Conservation (phyloP, 1,140 invertebrate species). For the Bilobella aurantiaca region DNA sequence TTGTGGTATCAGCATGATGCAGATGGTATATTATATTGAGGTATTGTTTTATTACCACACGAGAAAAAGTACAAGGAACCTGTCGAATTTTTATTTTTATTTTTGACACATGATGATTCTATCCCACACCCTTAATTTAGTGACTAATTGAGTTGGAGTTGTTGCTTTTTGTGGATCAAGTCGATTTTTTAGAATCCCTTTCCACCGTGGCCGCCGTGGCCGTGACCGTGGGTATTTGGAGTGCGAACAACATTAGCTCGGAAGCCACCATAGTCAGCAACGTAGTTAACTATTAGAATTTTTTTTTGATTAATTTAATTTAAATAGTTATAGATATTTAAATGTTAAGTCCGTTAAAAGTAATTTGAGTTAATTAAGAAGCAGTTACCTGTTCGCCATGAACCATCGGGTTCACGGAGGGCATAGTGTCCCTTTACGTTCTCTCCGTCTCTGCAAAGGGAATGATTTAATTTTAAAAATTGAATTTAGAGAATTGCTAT, state of each 20-base stretch:
- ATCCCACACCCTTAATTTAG: too few species aligned
- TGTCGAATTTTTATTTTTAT: too few species aligned
- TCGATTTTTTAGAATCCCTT: neutral
- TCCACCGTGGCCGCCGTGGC: neutral
- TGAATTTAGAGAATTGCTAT: neutral
- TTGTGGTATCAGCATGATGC: too few species aligned
- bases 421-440: constrained; percentile 1
- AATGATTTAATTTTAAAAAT: neutral
- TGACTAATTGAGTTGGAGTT: too few species aligned
- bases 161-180: too few species aligned
- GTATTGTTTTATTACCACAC: too few species aligned
- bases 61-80: too few species aligned
- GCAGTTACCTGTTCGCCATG: neutral
- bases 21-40: too few species aligned
- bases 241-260: neutral
- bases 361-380: neutral
- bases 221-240: constrained; percentile 1
- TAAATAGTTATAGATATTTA: too few species aligned
- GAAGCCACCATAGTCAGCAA: neutral
- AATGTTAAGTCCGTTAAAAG: too few species aligned
- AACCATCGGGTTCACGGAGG: constrained; percentile 4
- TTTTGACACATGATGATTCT: too few species aligned
- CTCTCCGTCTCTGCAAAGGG: neutral
- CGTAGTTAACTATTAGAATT: neutral
- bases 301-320: too few species aligned